Evolutionary conservation across 2,888 invertebrate genomes (phyloP), one percentile per base, ranked within the genome.

Genomic region (Lasioglossum malachurum): DNA sequence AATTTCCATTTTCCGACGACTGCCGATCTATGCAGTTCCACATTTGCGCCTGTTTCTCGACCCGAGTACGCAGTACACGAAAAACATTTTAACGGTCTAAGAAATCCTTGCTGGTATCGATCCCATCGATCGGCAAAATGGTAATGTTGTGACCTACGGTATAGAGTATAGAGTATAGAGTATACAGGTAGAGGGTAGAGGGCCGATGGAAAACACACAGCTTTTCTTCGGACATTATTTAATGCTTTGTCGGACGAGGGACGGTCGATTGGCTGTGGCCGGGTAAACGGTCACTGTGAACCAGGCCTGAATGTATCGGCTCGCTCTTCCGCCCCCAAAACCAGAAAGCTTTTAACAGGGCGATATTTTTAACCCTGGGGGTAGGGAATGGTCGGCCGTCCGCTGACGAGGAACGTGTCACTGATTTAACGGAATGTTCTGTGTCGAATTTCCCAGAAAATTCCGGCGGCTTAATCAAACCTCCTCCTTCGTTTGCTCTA

Each of bases 311-410:
- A 67, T 67, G 73, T 64, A 78, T 83, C 31, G 84, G 44, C 5
- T 71, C 60, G 84, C 46, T 60, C 27, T 78, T 77, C 57, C 84
- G 41, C 69, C 75, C 74, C 74, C 38, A 57, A 84, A 84, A 75
- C 78, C 84, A 78, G 38, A 78, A 78, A 78, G 84, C 84, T 84
- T 83, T 84, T 53, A 83, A 75, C 84, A 27, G 69, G 49, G 14
- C 23, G 84, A 78, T 84, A 84, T 83, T 84, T 84, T 84, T 84
- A 84, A 78, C 78, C 53, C 31, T 2, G 31, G 19, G 16, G 38
- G n/a, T 69, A 31, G 74, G 49, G 31, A 84, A 78, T 71, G 71
- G 60, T n/a, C 67, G 49, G n/a, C 38, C 38, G 53, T 16, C n/a
- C 3, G 44, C 16, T 12, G 69, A 71, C 75, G n/a, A 67, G 7